Evolutionary conservation across 2,797 vertebrate genomes (phyloP), one percentile per base, ranked within the genome.

Genomic region (Lacerta bilineata): DNA sequence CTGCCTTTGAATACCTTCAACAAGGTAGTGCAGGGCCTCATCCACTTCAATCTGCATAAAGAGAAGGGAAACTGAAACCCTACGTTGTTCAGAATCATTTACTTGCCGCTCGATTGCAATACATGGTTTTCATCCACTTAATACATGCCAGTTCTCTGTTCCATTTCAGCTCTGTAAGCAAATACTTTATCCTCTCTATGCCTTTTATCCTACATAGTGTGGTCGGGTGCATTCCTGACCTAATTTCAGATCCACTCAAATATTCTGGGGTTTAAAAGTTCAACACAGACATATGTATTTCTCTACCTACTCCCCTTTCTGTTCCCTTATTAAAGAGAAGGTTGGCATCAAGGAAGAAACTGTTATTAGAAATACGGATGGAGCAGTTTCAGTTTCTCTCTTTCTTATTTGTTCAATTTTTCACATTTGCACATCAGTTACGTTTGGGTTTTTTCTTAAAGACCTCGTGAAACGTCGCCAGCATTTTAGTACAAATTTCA

Each of bases 241-340:
- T 87, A 75, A 74, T 87, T 87, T 83, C 59, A 50, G 80, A 66
- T 82, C 7, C 69, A 87, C 74, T 81, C 29, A 75, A 29, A 33
- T 82, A 55, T n/a, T 82, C 80, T 36, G 78, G 10, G n/a, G 33
- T 77, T 76, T 83, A 27, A 76, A 83, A 83, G 59, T 76, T 66
- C 59, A 82, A 36, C 13, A 68, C 2, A 18, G 72, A 29, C 5
- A 29, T 68, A 15, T 76, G 18, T 11, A 41, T 27, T 59, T 81
- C 50, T 59, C 64, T 50, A 4, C n/a, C 33, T n/a, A 41, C 25
- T 10, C 27, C 27, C 41, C 25, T 41, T 27, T 27, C 4, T 43
- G 25, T 27, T 43, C 41, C 29, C 75, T 46, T 77, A 23, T 27
- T 15, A 43, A 46, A 46, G 25, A 36, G 36, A 9, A 41, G 25